Conservation (phyloP, 2,888 invertebrate genomes). For the Acanthoscelides obtectus region DNA sequence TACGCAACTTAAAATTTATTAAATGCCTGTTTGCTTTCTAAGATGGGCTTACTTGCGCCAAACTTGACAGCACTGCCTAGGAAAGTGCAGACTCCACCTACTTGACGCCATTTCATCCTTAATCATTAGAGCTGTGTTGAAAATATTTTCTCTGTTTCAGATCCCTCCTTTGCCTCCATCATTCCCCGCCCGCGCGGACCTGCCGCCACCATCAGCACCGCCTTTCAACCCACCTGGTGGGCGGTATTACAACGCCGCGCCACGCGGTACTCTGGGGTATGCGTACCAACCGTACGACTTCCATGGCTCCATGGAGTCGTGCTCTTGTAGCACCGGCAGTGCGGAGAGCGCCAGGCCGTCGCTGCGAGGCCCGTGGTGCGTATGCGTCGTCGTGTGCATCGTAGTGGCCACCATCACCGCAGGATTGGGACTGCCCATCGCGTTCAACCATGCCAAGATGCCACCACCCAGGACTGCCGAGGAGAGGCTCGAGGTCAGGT, state of each 20-base stretch:
- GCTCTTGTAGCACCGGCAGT: conserved; percentile 48
- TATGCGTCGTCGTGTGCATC: conserved; percentile 56
- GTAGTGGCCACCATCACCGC: conserved; percentile 57
- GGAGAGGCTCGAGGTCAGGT: conserved; percentile 55
- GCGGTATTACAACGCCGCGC: conserved; percentile 37
- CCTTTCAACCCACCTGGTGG: not conserved
- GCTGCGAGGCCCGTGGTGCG: conserved; percentile 49
- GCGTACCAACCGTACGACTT: conserved; percentile 32
- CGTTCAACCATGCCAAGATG: conserved; percentile 32
- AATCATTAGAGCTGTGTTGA: too few relatives aligned
- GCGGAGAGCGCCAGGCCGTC: conserved; percentile 52
- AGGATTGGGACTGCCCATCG: conserved; percentile 56
- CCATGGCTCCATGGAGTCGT: conserved; percentile 38
- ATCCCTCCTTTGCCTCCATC: conserved; percentile 40
- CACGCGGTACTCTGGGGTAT: conserved; percentile 18
- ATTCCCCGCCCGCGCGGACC: conserved; percentile 19
- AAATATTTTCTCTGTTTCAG: conserved; percentile 25
- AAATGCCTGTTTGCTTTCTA: too few relatives aligned
- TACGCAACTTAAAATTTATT: too few relatives aligned
- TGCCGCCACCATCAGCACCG: not conserved
- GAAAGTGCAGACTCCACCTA: too few relatives aligned
- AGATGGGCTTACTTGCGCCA: too few relatives aligned
- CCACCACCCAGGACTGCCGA: conserved; percentile 40
- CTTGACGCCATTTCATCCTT: too few relatives aligned
- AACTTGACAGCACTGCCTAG: too few relatives aligned